These are phyloP conservation scores for Drosophila kurseongensis DNA, from an alignment of 1,140 invertebrate genomes.

Conservation along the genomic window DNA sequence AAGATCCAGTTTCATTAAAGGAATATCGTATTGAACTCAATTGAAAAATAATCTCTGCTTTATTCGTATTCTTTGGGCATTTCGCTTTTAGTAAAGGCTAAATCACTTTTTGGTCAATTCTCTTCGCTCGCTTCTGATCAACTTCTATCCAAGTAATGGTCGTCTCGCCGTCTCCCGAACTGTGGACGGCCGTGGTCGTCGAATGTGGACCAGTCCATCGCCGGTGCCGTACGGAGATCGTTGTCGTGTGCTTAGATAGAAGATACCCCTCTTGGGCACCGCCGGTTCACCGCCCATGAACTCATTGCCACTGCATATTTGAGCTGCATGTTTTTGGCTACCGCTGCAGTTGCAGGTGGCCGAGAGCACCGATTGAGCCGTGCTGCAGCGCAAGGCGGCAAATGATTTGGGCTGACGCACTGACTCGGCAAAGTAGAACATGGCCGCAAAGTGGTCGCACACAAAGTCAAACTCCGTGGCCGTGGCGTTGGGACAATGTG, in stretches of 20 bases:
- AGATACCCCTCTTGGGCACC: conserved; percentile 66
- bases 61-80: conserved; percentile 29
- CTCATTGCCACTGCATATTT: conserved; percentile 42
- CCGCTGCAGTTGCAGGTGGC: conserved; percentile 50
- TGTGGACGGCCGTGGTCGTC: conserved; percentile 47
- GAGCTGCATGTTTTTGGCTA: neutral
- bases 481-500: conserved; percentile 87
- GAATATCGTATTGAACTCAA: neutral
- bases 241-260: conserved; percentile 66
- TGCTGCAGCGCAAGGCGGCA: conserved; percentile 57
- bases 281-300: conserved; percentile 81
- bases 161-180: conserved; percentile 35
- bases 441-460: conserved; percentile 75
- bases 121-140: neutral
- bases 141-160: conserved; percentile 4
- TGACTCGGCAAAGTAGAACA: conserved; percentile 78
- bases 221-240: conserved; percentile 47
- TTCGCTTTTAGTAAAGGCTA: conserved; percentile 16
- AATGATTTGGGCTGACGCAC: conserved; percentile 62
- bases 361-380: conserved; percentile 22
- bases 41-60: conserved; percentile 17
- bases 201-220: conserved; percentile 60
- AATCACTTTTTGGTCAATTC: conserved; percentile 42
- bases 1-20: conserved; percentile 3
- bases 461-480: conserved; percentile 75